These are phyloP conservation scores for Gasterosteus aculeatus DNA, from an alignment of 2,113 vertebrate species.

Conservation along the genomic window DNA sequence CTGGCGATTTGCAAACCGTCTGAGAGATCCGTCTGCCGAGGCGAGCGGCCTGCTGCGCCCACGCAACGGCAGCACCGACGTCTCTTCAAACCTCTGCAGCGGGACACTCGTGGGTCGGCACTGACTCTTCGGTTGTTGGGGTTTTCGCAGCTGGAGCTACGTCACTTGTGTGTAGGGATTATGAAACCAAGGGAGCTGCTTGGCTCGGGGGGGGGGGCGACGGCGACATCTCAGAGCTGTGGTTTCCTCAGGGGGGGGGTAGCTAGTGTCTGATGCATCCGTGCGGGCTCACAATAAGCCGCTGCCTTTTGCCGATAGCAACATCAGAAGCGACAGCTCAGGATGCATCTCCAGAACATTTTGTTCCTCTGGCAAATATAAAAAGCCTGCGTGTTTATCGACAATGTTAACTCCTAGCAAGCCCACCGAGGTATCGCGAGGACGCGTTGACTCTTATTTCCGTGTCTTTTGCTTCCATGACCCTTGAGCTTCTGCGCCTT, in stretches of 20 bases:
- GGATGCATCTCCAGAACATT: slow-evolving; percentile 69
- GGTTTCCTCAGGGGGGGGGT: slow-evolving; percentile 63
- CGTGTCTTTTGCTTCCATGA: slow-evolving; percentile 37
- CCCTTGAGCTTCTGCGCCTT: slow-evolving; percentile 23
- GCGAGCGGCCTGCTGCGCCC: no score
- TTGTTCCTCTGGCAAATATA: slow-evolving; percentile 68
- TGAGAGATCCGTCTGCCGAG: no score
- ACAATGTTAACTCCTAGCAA: slow-evolving; percentile 44
- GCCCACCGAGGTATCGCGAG: slow-evolving; percentile 9
- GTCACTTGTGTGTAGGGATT: no score
- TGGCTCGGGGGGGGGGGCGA: no score
- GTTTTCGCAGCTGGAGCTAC: no score
- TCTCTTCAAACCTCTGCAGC: slow-evolving; percentile 41
- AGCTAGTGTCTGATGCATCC: slow-evolving; percentile 60
- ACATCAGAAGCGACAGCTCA: slow-evolving; percentile 48
- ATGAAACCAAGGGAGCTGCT: slow-evolving; percentile 45
- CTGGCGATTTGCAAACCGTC: no score
- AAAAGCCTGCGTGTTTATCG: slow-evolving; percentile 58
- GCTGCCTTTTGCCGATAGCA: slow-evolving; percentile 65
- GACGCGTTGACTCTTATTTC: slow-evolving; percentile 22
- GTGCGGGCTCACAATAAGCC: slow-evolving; percentile 67
- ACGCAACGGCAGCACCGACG: no score
- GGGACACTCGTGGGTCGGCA: slow-evolving; percentile 46
- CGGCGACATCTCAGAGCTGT: slow-evolving; percentile 61
- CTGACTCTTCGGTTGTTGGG: no score